phyloP scores from a whole-genome alignment of 2,113 vertebrate genomes.

The Labrus mixtus region DNA sequence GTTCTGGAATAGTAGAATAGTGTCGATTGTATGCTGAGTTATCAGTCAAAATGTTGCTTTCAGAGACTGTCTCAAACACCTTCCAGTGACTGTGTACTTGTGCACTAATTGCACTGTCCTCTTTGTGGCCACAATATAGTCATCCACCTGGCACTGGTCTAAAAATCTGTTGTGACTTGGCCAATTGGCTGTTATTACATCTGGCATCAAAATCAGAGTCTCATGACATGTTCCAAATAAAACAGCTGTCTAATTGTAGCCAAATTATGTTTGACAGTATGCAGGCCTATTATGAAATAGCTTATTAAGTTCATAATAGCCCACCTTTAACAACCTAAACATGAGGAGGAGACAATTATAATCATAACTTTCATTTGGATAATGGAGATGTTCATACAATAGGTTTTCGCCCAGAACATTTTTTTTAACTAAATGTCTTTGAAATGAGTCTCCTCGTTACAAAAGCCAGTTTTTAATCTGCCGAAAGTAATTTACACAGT shows the following conservation, averaged over 20 bases:
- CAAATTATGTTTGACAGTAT: not conserved
- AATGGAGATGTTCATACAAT: not conserved
- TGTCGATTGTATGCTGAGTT: too few species aligned
- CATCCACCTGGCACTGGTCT: not conserved
- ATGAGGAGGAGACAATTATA: not conserved
- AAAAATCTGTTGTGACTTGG: not conserved
- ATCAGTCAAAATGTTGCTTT: not conserved
- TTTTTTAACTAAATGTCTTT: not conserved
- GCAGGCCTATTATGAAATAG: not conserved
- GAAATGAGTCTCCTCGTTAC: not conserved
- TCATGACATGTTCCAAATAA: not conserved
- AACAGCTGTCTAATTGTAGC: not conserved
- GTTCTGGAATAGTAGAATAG: too few species aligned
- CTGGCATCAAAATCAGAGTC: not conserved
- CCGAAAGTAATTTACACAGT: constrained; percentile 9
- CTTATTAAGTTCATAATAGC: too few species aligned
- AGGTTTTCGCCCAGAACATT: not conserved
- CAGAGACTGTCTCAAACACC: not conserved
- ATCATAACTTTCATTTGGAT: not conserved
- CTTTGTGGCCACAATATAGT: not conserved
- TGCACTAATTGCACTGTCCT: constrained; percentile 8
- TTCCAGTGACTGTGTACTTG: not conserved
- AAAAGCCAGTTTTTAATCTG: not conserved
- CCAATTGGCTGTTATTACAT: not conserved
- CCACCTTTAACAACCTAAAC: too few species aligned